These are phyloP conservation scores for Saccopteryx bilineata DNA, from an alignment of 2,113 vertebrate genomes.

Conservation along the genomic window DNA sequence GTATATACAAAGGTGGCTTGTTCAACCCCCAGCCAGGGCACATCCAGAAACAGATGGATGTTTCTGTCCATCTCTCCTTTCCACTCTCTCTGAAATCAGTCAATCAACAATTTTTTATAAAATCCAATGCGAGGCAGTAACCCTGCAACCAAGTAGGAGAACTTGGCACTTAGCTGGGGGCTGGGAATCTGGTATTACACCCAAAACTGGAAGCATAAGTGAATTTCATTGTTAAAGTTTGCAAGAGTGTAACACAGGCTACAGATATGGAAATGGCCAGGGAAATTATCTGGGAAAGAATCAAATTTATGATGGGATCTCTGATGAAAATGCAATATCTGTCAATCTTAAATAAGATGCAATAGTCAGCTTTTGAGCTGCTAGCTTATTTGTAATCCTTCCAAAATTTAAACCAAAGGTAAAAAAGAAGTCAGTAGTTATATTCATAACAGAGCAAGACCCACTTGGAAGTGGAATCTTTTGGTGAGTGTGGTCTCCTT, in stretches of 20 bases:
- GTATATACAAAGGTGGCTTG: too few relatives aligned
- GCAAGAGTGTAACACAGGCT: neutral
- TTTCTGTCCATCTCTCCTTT: too few relatives aligned
- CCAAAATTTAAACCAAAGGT: constrained; percentile 59
- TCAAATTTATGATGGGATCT: neutral
- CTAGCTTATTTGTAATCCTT: constrained; percentile 46
- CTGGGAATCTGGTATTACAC: neutral
- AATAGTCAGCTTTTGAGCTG: neutral
- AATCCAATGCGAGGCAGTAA: neutral
- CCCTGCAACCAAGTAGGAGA: neutral
- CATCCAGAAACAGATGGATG: too few relatives aligned
- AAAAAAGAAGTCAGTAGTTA: constrained; percentile 68
- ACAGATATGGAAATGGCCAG: neutral
- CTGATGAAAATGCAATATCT: neutral
- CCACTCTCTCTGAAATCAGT: too few relatives aligned
- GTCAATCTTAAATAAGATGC: neutral
- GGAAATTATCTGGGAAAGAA: constrained; percentile 44
- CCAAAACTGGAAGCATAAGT: neutral
- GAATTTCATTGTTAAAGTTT: neutral
- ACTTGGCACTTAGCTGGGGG: neutral
- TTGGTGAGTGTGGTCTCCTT: neutral
- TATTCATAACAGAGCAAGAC: neutral
- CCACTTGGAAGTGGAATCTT: neutral
- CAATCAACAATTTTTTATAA: neutral
- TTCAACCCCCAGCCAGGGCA: too few relatives aligned